Base-by-base conservation (phyloP, 2,888 invertebrate genomes). In the Lithosia quadra region DNA sequence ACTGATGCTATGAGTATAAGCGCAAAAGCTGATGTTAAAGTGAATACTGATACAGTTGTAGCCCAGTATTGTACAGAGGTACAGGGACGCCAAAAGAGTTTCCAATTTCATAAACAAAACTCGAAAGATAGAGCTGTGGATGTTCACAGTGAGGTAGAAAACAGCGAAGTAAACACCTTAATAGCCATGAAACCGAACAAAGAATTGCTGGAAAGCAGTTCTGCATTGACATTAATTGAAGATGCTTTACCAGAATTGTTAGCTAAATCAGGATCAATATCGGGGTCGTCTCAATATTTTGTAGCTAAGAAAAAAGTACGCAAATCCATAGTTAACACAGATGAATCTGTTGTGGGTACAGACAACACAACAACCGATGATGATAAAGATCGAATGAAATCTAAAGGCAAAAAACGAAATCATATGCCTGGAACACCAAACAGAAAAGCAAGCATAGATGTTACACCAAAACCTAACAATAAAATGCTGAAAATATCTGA, bases 201-300 rank as follows among this genome's bases (percentile, higher is more conserved):
- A 39, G 90, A 91, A 18, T 71, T 94, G 9, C 69, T 93, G 0
- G 86, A 89, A 62, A 76, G 81, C 0, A 88, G 85, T 62, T 93
- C 94, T 0, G 91, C 92, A 0, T 75, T 94, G 0, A 94, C 92
- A 0, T 66, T 94, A 21, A 91, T 93, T 0, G 92, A 94, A n/a
- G 91, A 92, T 9, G 80, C 84, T 0, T 24, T 24, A 13, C 15
- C 28, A 11, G 36, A 36, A 55, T 21, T 36, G 18, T 8, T 49
- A n/a, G 8, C 49, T 9, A n/a, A n/a, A n/a, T n/a, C 49, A n/a
- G 28, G 60, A 13, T 59, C 65, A 11, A 36, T 11, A 36, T 22
- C 63, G 3, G n/a, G 18, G 3, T 57, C 64, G 2, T 39, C 56
- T 57, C 55, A 36, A 3, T 15, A 64, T 0, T 33, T 56, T 1